Evolutionary conservation across 1,140 invertebrate genomes (phyloP), one percentile per base, ranked within the genome.

Genomic region (Prorops nasuta): DNA sequence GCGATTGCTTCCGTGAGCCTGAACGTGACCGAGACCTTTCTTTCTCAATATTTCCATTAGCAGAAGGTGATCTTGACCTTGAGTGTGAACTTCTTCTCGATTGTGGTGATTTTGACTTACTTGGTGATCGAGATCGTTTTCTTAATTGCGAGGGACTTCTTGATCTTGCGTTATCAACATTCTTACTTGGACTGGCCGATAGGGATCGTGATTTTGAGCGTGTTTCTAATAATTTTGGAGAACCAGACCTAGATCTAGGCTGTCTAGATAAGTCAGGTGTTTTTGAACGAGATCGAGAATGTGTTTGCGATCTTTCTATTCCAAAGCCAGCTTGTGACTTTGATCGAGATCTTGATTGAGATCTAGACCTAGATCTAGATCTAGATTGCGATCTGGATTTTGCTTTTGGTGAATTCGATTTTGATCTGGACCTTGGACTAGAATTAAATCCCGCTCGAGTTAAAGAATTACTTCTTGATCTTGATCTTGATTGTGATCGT

Each of bases 1-100:
- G 37, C 3, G 67, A 68, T n/a, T 42, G 46, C 40, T 62, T 64
- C 15, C 54, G 36, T 18, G 67, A 63, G 47, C 56, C 44, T 16
- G 72, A 71, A 16, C 47, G 47, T 7, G 65, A 64, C 40, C 52
- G 22, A 28, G 24, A 28, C 10, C 24, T 28, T 4, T 4, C 24
- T 28, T 28, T 28, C 24, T 28, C 24, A 10, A 28, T 10, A 6
- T 28, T 10, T 28, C n/a, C n/a, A n/a, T n/a, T n/a, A n/a, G n/a
- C 17, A 6, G 53, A 54, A 44, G 34, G 38, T 1, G 49, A 55
- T 34, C 53, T 22, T 10, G 46, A 49, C 24, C 37, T 41, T 1
- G 48, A 37, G 32, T 47, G 51, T 17, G 40, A 28, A 41, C 21
- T 46, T 35, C 43, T 51, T 28, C 17, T 44, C 0, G 38, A 51